Base-by-base conservation (phyloP, 2,888 invertebrate species). In the Habrosyne pyritoides region DNA sequence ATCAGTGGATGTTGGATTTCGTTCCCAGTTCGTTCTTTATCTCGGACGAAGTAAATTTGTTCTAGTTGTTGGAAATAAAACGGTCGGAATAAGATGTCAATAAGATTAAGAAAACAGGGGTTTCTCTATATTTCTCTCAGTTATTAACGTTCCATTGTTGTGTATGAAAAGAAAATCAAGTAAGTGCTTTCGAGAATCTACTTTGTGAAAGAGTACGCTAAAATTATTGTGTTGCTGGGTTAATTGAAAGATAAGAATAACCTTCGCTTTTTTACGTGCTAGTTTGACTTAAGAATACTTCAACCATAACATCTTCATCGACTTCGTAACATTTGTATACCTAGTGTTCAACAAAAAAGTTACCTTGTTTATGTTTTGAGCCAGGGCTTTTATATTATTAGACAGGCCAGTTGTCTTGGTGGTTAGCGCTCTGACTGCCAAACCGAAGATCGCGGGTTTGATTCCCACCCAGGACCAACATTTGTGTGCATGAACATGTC, bases 1-100 rank as follows among this genome's bases (percentile, higher is more conserved):
- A 73, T 73, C 67, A 61, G 57, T 56, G 60, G 21, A 60, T 61
- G 63, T 47, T 53, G 61, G 70, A 70, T 69, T 73, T 69, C 62
- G 73, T 70, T 66, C 65, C 54, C 57, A 53, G 55, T 28, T 14
- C 10, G 62, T 63, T 63, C 64, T 64, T 71, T 71, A 67, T 63
- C 64, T 67, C 46, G 56, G 53, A 52, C 54, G 60, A 71, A 63
- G 66, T 67, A 69, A 71, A 69, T 69, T 69, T 63, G 64, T 67
- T 71, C 63, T 64, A 61, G 56, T 66, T 66, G 67, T 71, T 66
- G 66, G 66, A 65, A 67, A 55, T 57, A 52, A 10, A 48, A 57
- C 18, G 53, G 26, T 54, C 53, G 54, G 61, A 64, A 66, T 62
- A 64, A 70, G 68, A 68, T 66, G 63, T 70, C 66, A 64, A 69